Conservation (phyloP, 2,888 invertebrate species). For the Ennomos erosarius region DNA sequence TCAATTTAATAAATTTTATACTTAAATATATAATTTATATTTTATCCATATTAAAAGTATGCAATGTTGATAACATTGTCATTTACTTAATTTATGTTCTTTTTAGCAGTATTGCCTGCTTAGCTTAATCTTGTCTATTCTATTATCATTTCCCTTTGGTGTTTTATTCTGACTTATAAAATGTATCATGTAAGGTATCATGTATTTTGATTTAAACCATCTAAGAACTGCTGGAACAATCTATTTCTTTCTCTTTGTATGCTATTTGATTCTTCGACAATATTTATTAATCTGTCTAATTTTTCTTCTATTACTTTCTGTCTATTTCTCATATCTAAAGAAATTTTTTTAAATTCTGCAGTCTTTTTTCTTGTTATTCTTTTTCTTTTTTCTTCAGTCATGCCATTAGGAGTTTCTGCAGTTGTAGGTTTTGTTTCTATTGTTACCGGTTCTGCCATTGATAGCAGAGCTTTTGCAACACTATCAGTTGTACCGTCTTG, state of each 20-base stretch:
- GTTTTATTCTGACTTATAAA: constrained; percentile 3
- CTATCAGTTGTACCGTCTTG: constrained; percentile 65
- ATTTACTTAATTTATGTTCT: too few species aligned
- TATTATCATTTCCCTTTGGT: constrained; percentile 1
- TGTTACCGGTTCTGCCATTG: constrained; percentile 59
- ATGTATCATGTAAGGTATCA: constrained; percentile 36
- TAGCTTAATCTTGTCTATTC: too few species aligned
- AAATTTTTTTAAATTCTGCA: constrained; percentile 70
- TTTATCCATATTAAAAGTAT: too few species aligned
- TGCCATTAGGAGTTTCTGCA: constrained; percentile 57
- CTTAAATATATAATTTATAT: too few species aligned
- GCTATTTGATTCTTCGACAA: constrained; percentile 77
- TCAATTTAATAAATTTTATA: too few species aligned
- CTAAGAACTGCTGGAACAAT: constrained; percentile 73
- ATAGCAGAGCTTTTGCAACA: constrained; percentile 68
- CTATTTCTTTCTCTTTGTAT: constrained; percentile 76
- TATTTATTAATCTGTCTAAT: constrained; percentile 74
- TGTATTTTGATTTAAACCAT: constrained; percentile 59
- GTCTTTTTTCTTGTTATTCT: constrained; percentile 63
- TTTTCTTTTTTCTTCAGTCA: constrained; percentile 62
- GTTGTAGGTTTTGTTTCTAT: constrained; percentile 53
- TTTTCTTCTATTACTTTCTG: constrained; percentile 76
- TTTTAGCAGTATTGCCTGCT: too few species aligned
- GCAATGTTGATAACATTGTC: too few species aligned
- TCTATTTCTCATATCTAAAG: constrained; percentile 73